Evolutionary conservation across 2,888 invertebrate species (phyloP), one percentile per base, ranked within the genome.

Genomic region (Drosophila merina): DNA sequence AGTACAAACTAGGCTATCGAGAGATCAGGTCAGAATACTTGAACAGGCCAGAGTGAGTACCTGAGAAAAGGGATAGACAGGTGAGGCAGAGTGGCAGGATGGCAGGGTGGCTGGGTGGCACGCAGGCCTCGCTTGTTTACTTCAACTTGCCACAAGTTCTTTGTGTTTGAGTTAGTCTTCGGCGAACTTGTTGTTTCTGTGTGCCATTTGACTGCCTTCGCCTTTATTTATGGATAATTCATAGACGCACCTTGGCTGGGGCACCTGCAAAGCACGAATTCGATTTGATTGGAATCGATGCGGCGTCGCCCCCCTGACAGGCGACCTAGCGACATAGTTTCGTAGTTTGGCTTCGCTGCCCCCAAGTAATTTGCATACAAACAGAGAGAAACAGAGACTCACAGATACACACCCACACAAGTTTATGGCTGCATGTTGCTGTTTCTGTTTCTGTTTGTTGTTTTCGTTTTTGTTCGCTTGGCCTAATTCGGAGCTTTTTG

Each of bases 401-500:
- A 66, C 38, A 64, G 51, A 52, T 50, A 44, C 28, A 66, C 60
- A 26, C 52, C 54, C 50, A 62, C 47, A 71, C 57, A 62, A 45
- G 49, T 42, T 44, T 36, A 36, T 59, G 31, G 50, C 72, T 76
- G 71, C 68, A 75, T 73, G 70, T 12, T 52, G 28, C 28, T 6
- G 28, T 9, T 26, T 45, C 45, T 57, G 67, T 12, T 52, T 4
- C 28, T 6, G 28, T 9, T 26, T 45, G 20, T 40, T 57, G 67
- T 48, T 63, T 59, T 57, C 45, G 60, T 47, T 54, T 56, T 48
- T 49, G 52, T 54, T 60, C 75, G 79, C 77, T 83, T 88, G 89
- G 88, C 86, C 89, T 89, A 89, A 87, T 87, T 88, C 83, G 78
- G 73, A 70, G 76, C 83, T 85, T 80, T 80, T 78, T 79, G 76